Evolutionary conservation across 2,113 vertebrate species (phyloP).

Genomic region (Paracanthobrama guichenoti): DNA sequence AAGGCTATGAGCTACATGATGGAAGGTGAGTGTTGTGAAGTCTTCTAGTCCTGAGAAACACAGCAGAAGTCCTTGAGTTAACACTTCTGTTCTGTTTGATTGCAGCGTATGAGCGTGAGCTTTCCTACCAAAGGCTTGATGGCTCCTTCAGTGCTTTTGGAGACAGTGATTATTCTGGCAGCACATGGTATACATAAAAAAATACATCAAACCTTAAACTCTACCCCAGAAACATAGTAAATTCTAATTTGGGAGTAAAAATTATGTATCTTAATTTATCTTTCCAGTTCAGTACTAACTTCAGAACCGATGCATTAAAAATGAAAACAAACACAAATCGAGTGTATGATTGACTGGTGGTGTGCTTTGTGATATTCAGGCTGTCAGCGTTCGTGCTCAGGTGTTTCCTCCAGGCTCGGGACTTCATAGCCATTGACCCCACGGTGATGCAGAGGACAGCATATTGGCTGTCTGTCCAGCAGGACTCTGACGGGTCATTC

Average conservation of each 20-base stretch:
- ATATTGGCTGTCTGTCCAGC: slow-evolving; percentile 78
- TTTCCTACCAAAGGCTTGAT: slow-evolving; percentile 86
- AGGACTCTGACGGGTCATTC: slow-evolving; percentile 79
- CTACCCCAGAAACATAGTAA: neutral
- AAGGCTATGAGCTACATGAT: slow-evolving; percentile 79
- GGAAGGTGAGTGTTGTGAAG: slow-evolving; percentile 72
- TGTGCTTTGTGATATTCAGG: slow-evolving; percentile 68
- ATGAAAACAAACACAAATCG: neutral
- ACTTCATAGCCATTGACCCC: slow-evolving; percentile 80
- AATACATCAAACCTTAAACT: neutral
- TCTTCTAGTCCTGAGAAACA: neutral
- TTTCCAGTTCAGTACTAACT: neutral
- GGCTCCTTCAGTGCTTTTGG: slow-evolving; percentile 96
- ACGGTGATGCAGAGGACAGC: slow-evolving; percentile 71
- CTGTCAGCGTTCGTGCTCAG: slow-evolving; percentile 90
- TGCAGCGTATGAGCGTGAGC: slow-evolving; percentile 88
- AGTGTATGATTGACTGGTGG: neutral
- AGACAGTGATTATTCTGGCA: slow-evolving; percentile 84
- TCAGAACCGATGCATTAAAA: neutral
- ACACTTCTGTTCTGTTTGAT: neutral
- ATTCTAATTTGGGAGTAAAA: neutral
- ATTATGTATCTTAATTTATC: neutral
- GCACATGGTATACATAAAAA: slow-evolving; percentile 83
- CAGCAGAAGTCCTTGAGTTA: neutral
- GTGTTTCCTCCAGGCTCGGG: slow-evolving; percentile 87